These are phyloP conservation scores for Ptyas mucosa DNA, from an alignment of 2,113 vertebrate species.

Conservation along the genomic window DNA sequence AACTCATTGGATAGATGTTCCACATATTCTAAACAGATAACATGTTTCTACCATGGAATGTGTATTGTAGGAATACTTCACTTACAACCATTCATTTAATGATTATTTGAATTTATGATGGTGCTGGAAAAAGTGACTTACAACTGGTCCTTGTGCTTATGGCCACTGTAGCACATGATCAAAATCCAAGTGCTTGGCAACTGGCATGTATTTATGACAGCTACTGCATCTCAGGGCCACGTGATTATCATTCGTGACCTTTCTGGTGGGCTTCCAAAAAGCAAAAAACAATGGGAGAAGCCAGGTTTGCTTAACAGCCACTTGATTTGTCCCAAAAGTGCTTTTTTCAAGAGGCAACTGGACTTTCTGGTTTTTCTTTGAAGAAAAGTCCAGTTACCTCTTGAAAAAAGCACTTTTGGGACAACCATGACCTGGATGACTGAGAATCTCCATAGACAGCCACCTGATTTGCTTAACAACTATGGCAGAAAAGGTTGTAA, in stretches of 20 bases:
- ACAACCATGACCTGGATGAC: too few relatives aligned
- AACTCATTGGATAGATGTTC: not conserved
- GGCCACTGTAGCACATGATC: not conserved
- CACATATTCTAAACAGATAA: not conserved
- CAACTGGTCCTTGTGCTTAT: not conserved
- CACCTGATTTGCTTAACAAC: not conserved
- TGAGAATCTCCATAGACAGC: not conserved
- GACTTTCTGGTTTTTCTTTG: too few relatives aligned
- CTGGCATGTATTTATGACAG: not conserved
- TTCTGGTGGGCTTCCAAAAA: not conserved
- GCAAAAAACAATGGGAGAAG: not conserved
- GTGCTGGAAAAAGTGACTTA: not conserved
- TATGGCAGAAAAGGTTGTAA: not conserved
- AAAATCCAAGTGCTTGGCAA: not conserved
- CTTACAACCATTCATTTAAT: not conserved
- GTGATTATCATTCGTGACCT: not conserved
- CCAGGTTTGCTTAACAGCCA: not conserved
- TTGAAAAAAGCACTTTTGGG: too few relatives aligned
- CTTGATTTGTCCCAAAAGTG: not conserved
- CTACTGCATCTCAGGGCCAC: not conserved
- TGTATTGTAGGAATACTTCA: not conserved
- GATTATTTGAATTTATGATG: not conserved
- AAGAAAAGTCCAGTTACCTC: too few relatives aligned
- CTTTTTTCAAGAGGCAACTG: too few relatives aligned
- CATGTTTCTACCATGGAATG: not conserved